These are phyloP conservation scores for Dasypus novemcinctus DNA, from an alignment of 2,113 vertebrate species.

Conservation along the genomic window DNA sequence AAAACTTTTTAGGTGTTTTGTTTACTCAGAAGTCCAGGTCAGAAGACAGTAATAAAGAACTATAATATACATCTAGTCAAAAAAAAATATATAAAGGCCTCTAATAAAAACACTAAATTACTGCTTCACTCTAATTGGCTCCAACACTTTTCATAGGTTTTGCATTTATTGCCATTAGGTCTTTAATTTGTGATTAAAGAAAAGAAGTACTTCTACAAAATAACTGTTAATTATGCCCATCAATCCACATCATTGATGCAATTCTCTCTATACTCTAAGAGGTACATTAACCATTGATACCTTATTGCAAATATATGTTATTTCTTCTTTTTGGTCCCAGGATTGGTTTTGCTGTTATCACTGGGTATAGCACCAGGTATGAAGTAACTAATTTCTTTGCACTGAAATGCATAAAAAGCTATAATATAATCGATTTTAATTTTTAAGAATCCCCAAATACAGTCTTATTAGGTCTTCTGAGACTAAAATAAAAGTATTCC, in stretches of 20 bases:
- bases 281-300: neutral
- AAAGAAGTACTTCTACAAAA: neutral
- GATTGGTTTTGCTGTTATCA: neutral
- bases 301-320: neutral
- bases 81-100: neutral
- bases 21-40: neutral
- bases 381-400: neutral
- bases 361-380: neutral
- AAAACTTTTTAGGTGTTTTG: neutral
- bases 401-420: neutral
- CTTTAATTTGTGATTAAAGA: neutral
- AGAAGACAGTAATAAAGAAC: neutral
- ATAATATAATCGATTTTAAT: neutral
- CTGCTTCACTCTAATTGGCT: neutral
- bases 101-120: neutral
- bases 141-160: neutral
- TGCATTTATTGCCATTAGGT: neutral
- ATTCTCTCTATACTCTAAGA: neutral
- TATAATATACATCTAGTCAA: neutral
- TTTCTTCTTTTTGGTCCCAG: neutral
- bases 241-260: neutral
- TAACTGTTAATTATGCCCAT: neutral
- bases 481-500: neutral
- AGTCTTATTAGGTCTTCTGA: neutral
- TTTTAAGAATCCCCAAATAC: neutral